phyloP scores from a whole-genome alignment of 1,140 invertebrate species.

The Drosophila sturtevanti region DNA sequence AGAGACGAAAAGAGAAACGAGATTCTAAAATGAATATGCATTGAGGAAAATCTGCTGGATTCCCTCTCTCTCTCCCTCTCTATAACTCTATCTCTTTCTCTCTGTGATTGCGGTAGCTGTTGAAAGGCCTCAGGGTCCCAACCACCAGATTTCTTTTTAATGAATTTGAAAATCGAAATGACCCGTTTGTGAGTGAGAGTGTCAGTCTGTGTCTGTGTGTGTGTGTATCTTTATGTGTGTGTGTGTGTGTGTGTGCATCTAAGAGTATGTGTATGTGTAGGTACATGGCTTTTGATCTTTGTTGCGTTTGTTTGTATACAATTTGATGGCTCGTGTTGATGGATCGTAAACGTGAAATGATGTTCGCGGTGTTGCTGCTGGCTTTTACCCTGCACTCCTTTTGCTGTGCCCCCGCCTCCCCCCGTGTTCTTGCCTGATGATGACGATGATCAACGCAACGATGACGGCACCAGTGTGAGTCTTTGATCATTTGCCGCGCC shows the following conservation, averaged over 20 bases:
- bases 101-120: slow-evolving; percentile 21
- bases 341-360: slow-evolving; percentile 81
- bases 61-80: background rate
- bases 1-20: background rate
- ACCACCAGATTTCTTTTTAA: slow-evolving; percentile 60
- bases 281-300: slow-evolving; percentile 79
- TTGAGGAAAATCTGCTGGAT: slow-evolving; percentile 12
- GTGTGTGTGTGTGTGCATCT: background rate
- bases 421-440: slow-evolving; percentile 17
- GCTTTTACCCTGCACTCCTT: background rate
- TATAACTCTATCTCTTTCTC: background rate
- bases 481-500: slow-evolving; percentile 80
- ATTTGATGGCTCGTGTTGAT: slow-evolving; percentile 82
- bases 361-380: slow-evolving; percentile 59
- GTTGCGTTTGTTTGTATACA: slow-evolving; percentile 82
- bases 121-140: slow-evolving; percentile 44
- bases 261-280: slow-evolving; percentile 25
- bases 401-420: slow-evolving; percentile 14
- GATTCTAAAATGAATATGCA: slow-evolving; percentile 27
- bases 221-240: slow-evolving; percentile 13
- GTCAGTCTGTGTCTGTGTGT: slow-evolving; percentile 4
- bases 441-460: slow-evolving; percentile 75
- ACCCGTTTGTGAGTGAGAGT: slow-evolving; percentile 9
- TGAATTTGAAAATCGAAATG: slow-evolving; percentile 52
- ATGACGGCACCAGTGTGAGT: slow-evolving; percentile 68